These are phyloP conservation scores for Coelopa pilipes DNA, from an alignment of 2,888 invertebrate genomes.

Conservation along the genomic window DNA sequence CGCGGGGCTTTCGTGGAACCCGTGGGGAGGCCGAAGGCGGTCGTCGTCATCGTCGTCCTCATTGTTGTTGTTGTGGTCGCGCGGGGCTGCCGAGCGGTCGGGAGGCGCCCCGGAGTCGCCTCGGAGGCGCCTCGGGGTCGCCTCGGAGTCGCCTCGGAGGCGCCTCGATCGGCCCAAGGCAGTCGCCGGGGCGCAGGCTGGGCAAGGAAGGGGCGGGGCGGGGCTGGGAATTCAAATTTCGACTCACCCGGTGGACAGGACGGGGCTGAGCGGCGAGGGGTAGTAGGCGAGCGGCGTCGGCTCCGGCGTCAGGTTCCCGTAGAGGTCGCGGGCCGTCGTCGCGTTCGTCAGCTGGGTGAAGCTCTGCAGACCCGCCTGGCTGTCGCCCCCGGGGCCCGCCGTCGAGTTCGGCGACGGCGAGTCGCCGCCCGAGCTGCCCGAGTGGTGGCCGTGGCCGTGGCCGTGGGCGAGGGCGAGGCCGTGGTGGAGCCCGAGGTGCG, in stretches of 20 bases:
- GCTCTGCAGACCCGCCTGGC: constrained; percentile 59
- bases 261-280: constrained; percentile 58
- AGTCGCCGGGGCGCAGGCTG: no score
- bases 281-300: constrained; percentile 55
- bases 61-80: no score
- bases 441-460: constrained; percentile 56
- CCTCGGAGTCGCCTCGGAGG: no score
- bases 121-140: no score
- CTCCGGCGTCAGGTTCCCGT: constrained; percentile 59
- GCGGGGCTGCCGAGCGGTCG: no score
- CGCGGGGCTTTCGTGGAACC: no score
- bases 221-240: neutral
- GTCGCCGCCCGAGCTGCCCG: constrained; percentile 63
- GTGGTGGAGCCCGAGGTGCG: constrained; percentile 43
- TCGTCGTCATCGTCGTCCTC: no score
- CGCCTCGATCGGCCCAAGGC: no score
- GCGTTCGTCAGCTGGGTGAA: constrained; percentile 65
- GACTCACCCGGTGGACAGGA: constrained; percentile 61
- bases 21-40: no score
- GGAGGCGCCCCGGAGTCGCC: no score
- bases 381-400: constrained; percentile 53
- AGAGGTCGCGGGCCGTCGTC: constrained; percentile 58
- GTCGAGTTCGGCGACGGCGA: constrained; percentile 64
- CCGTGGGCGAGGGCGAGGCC: constrained; percentile 44
- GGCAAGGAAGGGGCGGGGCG: no score